phyloP scores from a whole-genome alignment of 2,797 vertebrate species.

The Crenichthys baileyi region DNA sequence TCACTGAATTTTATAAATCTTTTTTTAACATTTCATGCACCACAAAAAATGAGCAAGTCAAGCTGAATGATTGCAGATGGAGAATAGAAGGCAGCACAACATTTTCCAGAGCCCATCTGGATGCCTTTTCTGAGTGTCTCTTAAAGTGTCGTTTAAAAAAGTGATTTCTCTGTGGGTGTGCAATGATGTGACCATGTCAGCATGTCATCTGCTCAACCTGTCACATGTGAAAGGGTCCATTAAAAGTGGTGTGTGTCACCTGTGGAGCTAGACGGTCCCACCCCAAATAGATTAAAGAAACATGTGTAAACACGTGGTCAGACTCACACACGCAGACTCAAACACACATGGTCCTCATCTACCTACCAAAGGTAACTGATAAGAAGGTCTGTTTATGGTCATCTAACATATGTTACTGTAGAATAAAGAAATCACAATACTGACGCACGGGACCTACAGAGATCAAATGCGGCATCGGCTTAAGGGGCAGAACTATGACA shows the following conservation, averaged over 20 bases:
- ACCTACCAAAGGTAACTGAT: constrained; percentile 53
- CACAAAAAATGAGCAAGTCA: constrained; percentile 63
- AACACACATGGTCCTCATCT: constrained; percentile 51
- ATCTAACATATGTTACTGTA: constrained; percentile 45
- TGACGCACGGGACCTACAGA: constrained; percentile 33
- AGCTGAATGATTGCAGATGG: constrained; percentile 78
- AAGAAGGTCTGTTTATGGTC: constrained; percentile 57
- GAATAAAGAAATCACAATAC: constrained; percentile 33
- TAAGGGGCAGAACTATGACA: constrained; percentile 64
- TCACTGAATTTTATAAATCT: constrained; percentile 65
- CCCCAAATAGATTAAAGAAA: constrained; percentile 51
- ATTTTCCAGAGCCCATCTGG: constrained; percentile 79
- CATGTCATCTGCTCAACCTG: constrained; percentile 61
- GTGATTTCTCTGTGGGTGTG: constrained; percentile 73
- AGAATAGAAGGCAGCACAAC: constrained; percentile 64
- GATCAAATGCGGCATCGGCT: constrained; percentile 47
- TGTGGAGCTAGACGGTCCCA: constrained; percentile 39
- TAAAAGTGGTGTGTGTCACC: constrained; percentile 56
- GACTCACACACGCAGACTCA: constrained; percentile 23
- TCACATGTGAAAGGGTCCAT: constrained; percentile 51
- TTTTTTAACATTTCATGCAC: constrained; percentile 74
- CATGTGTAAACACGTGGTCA: constrained; percentile 58
- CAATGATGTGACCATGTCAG: constrained; percentile 58
- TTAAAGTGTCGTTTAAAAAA: constrained; percentile 81
- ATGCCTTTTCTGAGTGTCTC: constrained; percentile 69